Base-by-base conservation (phyloP, 1,140 invertebrate species). In the Drosophila mojavensis region DNA sequence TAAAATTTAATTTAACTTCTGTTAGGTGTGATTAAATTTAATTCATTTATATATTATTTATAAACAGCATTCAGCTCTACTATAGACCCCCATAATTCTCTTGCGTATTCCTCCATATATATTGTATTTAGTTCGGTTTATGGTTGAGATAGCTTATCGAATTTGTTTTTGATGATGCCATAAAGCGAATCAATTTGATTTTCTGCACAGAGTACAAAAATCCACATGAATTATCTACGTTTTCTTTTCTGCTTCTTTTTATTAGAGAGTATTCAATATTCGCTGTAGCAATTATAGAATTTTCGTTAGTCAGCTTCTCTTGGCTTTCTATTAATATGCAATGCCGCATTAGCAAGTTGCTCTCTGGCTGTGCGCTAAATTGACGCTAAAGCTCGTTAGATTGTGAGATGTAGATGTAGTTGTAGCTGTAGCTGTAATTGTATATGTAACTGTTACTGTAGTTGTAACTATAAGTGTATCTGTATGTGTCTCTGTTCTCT, bases 361-460 rank as follows among this genome's bases (percentile, higher is more conserved):
- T 66, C 63, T 13, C 48, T 36, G 13, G 20, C 10, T 48, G 54
- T 62, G 65, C 43, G 63, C 24, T 72, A 79, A 83, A 83, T 83
- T 83, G 78, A 50, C 30, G 76, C 83, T 84, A 67, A 83, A 77
- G 77, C 67, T 77, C 64, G 81, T 83, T 83, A 78, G 60, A 80
- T 83, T 79, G 80, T n/a, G 43, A 5, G 75, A 84, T 83, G 76
- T 71, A 39, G 17, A 17, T 70, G 55, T 36, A 43, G 30, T 1
- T 43, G 26, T 47, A 30, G 33, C 10, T 72, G 13, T 53, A 43
- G n/a, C 24, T 73, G 26, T 53, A 39, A n/a, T 15, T 56, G 43
- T 56, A 50, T 17, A 13, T 56, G 2, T 45, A 15, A 11, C 20
- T 50, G 56, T 39, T 10, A 17, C 20, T 43, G 15, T 53, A 10